Evolutionary conservation across 2,113 vertebrate species (phyloP).

Genomic region (Pluvialis apricaria): DNA sequence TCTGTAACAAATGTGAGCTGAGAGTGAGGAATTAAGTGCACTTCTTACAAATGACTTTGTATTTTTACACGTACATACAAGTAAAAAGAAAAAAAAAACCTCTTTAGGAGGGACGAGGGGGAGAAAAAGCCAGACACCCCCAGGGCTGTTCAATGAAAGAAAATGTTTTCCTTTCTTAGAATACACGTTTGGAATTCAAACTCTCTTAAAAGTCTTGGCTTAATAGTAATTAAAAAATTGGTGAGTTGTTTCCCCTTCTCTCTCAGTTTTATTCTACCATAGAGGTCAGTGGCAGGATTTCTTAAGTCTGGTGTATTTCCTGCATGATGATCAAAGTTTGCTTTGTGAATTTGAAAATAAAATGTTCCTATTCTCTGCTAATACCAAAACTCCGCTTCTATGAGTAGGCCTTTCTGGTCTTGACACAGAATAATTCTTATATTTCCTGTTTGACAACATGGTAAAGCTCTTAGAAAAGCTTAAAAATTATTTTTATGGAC

Average conservation of each 20-base stretch:
- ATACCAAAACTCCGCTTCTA: constrained; percentile 22
- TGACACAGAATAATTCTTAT: constrained; percentile 32
- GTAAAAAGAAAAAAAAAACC: not conserved
- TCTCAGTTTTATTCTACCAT: constrained; percentile 2
- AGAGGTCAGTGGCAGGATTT: constrained; percentile 14
- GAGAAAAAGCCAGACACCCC: not conserved
- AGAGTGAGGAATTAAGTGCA: constrained; percentile 48
- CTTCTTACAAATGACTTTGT: constrained; percentile 31
- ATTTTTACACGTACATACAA: constrained; percentile 2
- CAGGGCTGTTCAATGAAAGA: not conserved
- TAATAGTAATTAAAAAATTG: not conserved
- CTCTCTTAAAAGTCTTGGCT: constrained; percentile 2
- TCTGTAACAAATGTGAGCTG: constrained; percentile 41
- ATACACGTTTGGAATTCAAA: not conserved
- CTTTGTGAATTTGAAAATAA: constrained; percentile 36
- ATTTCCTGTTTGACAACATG: not conserved
- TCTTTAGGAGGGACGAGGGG: fast-evolving
- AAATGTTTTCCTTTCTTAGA: constrained; percentile 34
- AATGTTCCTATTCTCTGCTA: not conserved
- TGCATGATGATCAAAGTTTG: constrained; percentile 37
- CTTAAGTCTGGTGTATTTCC: constrained; percentile 53
- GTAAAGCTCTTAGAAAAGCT: constrained; percentile 16
- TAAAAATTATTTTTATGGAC: not conserved
- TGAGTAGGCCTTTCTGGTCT: constrained; percentile 13
- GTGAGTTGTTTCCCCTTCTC: not conserved